Base-by-base conservation (phyloP, 2,888 invertebrate species). In the Oscheius sp. region DNA sequence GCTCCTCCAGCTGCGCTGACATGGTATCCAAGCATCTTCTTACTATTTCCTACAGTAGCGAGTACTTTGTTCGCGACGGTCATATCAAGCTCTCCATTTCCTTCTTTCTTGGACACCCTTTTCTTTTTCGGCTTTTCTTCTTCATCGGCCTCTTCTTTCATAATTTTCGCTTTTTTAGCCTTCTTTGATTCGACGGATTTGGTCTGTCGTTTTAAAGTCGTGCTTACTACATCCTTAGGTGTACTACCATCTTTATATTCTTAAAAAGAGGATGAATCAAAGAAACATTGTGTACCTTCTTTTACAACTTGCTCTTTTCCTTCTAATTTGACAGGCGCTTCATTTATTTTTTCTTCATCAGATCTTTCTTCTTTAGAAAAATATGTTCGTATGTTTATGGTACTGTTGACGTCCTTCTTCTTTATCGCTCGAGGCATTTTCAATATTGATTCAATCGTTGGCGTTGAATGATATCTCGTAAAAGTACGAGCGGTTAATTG, bases 1-100 rank as follows among this genome's bases (percentile, higher is more conserved):
- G 87, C 62, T 24, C 87, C 86, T 47, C 87, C 87, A 85, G 69
- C 62, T n/a, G 81, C 80, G 54, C 74, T 74, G 6, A 80, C 82
- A 67, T 82, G 82, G 24, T 75, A 76, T 62, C 82, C 81, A 24
- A 82, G 71, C 59, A 68, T 66, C 61, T 82, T 81, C 12, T 61
- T 66, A 3, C 78, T 78, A 20, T 41, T 44, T 22, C 41, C 45
- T 12, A 71, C 66, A 1, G 70, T 33, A 5, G 49, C 36, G 0
- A 70, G 68, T 1, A 80, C 80, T 24, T 54, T 20, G 30, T 30
- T 49, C 3, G 20, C 32, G 9, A 44, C 44, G 12, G 32, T 54
- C 32, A 26, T 20, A 9, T 30, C 8, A 41, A 26, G 9, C 26
- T 44, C 44, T 28, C 9, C 54, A 14, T 6, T 22, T 32, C 9